Evolutionary conservation across 2,797 vertebrate genomes (phyloP).

Genomic region (Podargus strigoides): DNA sequence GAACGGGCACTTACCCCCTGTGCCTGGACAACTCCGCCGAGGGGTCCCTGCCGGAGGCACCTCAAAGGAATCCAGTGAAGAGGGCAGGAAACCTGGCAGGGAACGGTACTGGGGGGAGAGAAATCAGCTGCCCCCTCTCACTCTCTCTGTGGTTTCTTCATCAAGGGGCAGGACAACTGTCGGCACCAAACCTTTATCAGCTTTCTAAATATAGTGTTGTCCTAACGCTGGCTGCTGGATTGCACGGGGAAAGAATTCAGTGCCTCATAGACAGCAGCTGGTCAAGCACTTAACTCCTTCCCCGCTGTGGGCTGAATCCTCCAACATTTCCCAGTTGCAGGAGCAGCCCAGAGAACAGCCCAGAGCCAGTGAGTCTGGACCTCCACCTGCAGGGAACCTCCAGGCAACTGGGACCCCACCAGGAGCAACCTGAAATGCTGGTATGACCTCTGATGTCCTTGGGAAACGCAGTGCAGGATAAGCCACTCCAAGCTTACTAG

Average conservation of each 20-base stretch:
- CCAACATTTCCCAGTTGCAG: background rate
- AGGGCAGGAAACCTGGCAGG: background rate
- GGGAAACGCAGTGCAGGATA: background rate
- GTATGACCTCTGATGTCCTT: background rate
- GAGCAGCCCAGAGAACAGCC: background rate
- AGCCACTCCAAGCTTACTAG: background rate
- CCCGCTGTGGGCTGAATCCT: background rate
- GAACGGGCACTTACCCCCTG: conserved; percentile 34
- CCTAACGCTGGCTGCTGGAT: conserved; percentile 60
- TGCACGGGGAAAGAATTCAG: conserved; percentile 63
- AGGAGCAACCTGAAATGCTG: background rate
- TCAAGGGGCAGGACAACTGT: conserved; percentile 71
- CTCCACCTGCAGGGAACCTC: background rate
- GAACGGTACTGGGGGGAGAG: background rate
- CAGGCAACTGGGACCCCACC: background rate
- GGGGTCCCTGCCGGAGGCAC: background rate
- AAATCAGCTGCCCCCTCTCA: background rate
- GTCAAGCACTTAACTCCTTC: conserved; percentile 67
- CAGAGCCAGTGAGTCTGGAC: background rate
- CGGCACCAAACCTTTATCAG: conserved; percentile 67
- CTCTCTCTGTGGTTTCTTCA: conserved; percentile 21
- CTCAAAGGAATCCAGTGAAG: background rate
- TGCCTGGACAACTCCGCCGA: background rate
- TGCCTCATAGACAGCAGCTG: conserved; percentile 23
- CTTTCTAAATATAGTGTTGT: conserved; percentile 78